Evolutionary conservation across 1,140 invertebrate species (phyloP), one percentile per base, ranked within the genome.

Genomic region (Globodera rostochiensis): DNA sequence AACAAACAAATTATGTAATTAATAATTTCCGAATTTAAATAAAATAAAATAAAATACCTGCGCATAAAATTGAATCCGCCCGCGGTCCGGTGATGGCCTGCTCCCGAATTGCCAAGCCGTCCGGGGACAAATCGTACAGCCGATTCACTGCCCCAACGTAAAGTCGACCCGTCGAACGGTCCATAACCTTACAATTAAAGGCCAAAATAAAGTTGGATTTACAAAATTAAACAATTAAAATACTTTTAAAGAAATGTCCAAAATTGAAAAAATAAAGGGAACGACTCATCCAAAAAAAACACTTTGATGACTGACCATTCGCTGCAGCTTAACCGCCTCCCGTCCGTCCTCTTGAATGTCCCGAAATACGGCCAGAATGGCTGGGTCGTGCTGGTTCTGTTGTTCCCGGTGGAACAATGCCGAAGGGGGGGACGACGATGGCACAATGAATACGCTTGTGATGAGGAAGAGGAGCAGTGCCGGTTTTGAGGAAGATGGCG

Each of bases 91-190:
- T 88, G 2, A 85, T 69, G 9, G 83, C 86, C 36, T 89, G 84
- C 64, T 82, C 82, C 60, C 86, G 67, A 9, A 86, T 77, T 11
- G 75, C 70, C 50, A 88, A 69, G 13, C 82, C 80, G 36, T 86
- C 87, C 4, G 85, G 80, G 11, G 82, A 79, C 19, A 88, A 53
- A 76, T 88, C 88, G 77, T 88, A 88, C n/a, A 88, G 74, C 66
- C 86, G 83, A 74, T 88, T 89, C 13, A 89, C 87, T 8, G 77
- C 87, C 11, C 87, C 87, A 19, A 88, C 84, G 67, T 88, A 88
- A 13, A 88, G 73, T 67, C 88, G 80, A 15, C 79, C 82, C 13
- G 87, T 88, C 19, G 85, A 82, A 25, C 88, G 84, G 80, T 88
- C 87, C 78, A 88, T 82, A 5, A 89, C 84, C 87, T 88, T n/a